phyloP scores from a whole-genome alignment of 2,113 vertebrate genomes.

The Hystrix brachyura region DNA sequence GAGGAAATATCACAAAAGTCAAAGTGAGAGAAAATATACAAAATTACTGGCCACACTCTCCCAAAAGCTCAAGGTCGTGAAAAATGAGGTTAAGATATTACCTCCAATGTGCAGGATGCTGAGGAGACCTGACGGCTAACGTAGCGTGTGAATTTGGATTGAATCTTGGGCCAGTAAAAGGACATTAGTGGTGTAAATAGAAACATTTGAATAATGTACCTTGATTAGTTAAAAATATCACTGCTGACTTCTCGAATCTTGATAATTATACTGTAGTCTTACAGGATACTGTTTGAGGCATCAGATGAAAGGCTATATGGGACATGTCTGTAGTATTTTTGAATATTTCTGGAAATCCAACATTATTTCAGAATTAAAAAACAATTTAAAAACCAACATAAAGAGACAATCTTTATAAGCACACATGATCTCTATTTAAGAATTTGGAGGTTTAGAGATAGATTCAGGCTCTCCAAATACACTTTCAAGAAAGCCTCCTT shows the following conservation, averaged over 20 bases:
- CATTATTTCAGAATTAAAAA: conserved; percentile 19
- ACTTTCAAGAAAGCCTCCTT: not conserved
- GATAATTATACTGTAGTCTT: not conserved
- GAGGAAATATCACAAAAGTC: not conserved
- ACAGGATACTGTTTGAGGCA: not conserved
- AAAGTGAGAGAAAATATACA: not conserved
- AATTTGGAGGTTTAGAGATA: conserved; percentile 21
- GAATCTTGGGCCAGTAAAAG: not conserved
- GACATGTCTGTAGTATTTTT: not conserved
- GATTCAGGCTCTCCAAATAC: conserved; percentile 25
- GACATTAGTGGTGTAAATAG: not conserved
- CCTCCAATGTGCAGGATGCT: not conserved
- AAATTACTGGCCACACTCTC: not conserved
- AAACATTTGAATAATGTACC: not conserved
- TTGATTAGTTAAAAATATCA: not conserved
- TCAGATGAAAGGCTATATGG: not conserved
- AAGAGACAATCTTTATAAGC: not conserved
- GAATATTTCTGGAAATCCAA: not conserved
- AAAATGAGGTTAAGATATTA: not conserved
- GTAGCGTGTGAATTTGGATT: not conserved
- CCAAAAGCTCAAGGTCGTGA: not conserved
- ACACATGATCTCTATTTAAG: not conserved
- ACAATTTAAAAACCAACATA: not conserved
- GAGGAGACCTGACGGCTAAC: not conserved
- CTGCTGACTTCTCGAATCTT: not conserved